Percentiles rank a stretch among this genome's conserved stretches.
phyloP scores from a whole-genome alignment of 1,140 invertebrate species.

The Cydia pomonella region DNA sequence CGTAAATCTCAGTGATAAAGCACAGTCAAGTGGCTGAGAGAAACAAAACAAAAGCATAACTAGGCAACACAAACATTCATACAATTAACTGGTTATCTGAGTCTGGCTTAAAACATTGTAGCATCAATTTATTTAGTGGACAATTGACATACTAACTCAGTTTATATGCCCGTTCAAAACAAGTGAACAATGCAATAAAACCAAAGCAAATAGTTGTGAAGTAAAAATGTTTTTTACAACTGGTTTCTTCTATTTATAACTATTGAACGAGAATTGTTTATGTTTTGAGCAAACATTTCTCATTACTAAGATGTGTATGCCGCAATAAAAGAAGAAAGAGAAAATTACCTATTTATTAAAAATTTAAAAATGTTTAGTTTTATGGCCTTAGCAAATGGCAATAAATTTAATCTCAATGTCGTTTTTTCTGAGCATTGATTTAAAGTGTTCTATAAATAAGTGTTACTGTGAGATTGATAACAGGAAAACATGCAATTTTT shows the following conservation, averaged over 20 bases:
- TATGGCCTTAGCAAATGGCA: background rate
- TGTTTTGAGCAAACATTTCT: background rate
- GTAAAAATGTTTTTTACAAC: constrained; percentile 4
- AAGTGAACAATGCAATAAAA: background rate
- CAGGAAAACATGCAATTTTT: constrained; percentile 4
- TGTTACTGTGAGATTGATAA: background rate
- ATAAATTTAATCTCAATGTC: background rate
- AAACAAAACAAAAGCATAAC: constrained; percentile 15
- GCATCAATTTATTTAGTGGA: background rate
- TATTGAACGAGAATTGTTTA: background rate
- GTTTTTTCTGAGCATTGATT: background rate
- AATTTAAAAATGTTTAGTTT: background rate
- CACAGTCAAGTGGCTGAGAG: constrained; percentile 3
- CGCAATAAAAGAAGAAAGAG: background rate
- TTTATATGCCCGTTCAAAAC: background rate
- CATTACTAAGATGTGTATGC: background rate
- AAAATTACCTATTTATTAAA: background rate
- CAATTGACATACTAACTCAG: constrained; percentile 6
- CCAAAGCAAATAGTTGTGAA: background rate
- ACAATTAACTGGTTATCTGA: constrained; percentile 4
- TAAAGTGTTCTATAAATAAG: background rate
- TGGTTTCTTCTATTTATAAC: constrained; percentile 10
- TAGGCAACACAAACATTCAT: background rate
- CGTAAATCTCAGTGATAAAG: constrained; percentile 1
- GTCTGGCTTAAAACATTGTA: background rate